Conservation (phyloP, 2,113 vertebrate species). For the Willisornis vidua region DNA sequence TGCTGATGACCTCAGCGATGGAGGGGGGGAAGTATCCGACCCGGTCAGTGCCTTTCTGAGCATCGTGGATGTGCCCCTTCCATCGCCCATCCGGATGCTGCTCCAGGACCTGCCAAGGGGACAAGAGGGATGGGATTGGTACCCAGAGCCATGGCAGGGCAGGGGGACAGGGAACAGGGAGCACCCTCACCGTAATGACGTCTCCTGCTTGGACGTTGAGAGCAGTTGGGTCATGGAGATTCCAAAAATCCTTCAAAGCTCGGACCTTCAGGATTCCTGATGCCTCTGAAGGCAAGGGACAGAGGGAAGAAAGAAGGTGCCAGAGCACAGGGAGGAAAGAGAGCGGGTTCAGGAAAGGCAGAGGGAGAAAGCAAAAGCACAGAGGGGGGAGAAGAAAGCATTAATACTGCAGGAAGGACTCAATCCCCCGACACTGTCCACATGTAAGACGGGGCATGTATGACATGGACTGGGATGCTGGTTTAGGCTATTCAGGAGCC, state of each 20-base stretch:
- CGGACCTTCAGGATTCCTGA: slow-evolving; percentile 92
- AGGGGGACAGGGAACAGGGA: not conserved
- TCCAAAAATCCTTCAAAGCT: slow-evolving; percentile 97
- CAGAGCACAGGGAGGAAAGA: not conserved
- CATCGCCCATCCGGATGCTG: slow-evolving; percentile 92
- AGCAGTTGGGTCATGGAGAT: slow-evolving; percentile 93
- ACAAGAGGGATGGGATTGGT: not conserved
- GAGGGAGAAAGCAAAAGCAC: not conserved
- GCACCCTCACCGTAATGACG: slow-evolving; percentile 87
- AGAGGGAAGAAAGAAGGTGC: not conserved
- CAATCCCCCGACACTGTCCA: too few relatives aligned
- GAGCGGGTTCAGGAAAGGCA: not conserved
- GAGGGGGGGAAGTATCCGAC: slow-evolving; percentile 95
- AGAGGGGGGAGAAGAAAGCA: not conserved
- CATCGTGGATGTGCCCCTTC: slow-evolving; percentile 94
- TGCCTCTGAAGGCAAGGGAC: slow-evolving; percentile 82
- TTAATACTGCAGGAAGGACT: not conserved
- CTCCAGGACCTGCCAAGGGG: slow-evolving; percentile 85
- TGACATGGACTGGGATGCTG: not conserved
- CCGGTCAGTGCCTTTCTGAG: slow-evolving; percentile 88
- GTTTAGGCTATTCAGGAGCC: not conserved
- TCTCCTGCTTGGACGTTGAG: slow-evolving; percentile 94
- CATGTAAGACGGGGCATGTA: rapidly evolving
- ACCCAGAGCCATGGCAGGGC: not conserved
- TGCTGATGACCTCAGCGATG: slow-evolving; percentile 94